Percentiles rank a stretch among this genome's conserved stretches.
Evolutionary conservation across 2,797 vertebrate species (phyloP).

Genomic region (Hydrophis major): DNA sequence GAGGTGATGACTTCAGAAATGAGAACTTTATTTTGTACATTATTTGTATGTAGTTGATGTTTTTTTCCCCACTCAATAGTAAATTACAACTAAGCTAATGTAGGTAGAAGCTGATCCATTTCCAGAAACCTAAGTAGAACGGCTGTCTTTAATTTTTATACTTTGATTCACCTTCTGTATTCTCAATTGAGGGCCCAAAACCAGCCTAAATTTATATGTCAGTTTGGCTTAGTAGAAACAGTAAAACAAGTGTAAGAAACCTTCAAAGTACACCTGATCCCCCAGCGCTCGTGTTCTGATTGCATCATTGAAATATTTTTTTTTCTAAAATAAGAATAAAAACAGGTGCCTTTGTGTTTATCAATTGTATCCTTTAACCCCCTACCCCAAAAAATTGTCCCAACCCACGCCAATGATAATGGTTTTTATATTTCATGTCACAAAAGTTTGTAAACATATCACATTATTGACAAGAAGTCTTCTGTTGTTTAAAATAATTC

Average conservation of each 20-base stretch:
- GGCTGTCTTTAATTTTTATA: background rate
- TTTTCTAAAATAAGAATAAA: background rate
- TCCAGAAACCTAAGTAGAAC: background rate
- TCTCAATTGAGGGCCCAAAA: background rate
- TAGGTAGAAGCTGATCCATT: background rate
- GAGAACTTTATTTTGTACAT: background rate
- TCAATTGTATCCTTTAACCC: background rate
- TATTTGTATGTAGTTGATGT: background rate
- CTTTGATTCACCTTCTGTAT: background rate
- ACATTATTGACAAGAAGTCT: background rate
- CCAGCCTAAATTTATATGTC: background rate
- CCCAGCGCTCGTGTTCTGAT: background rate
- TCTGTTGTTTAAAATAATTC: background rate
- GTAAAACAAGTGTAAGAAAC: background rate
- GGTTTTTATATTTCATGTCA: background rate
- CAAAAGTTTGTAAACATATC: background rate
- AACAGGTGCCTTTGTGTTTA: background rate
- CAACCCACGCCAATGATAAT: background rate
- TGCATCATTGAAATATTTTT: background rate
- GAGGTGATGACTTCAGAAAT: slow-evolving; percentile 16
- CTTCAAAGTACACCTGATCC: background rate
- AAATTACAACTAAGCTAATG: background rate
- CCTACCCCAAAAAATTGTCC: background rate
- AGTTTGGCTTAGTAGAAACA: background rate
- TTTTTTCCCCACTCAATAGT: background rate